phyloP scores from a whole-genome alignment of 2,797 vertebrate genomes.

The Xyrichtys novacula region DNA sequence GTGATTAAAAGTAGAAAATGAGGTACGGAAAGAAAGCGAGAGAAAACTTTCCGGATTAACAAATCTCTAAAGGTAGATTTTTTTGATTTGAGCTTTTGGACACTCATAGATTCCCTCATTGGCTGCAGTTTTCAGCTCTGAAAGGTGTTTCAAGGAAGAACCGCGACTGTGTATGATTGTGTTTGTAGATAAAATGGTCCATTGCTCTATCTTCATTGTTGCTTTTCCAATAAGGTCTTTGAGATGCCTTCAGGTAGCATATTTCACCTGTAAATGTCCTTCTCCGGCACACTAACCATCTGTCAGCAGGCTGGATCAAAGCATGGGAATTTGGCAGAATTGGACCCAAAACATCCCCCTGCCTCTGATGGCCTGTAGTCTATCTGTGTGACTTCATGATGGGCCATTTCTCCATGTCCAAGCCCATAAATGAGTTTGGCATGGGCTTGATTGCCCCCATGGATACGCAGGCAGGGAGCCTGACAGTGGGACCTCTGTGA shows the following conservation, averaged over 20 bases:
- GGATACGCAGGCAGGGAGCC: conserved; percentile 73
- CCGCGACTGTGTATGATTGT: neutral
- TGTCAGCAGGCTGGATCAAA: neutral
- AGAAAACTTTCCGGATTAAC: no score
- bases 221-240: neutral
- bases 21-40: no score
- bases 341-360: conserved; percentile 8
- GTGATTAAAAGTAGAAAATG: no score
- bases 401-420: conserved; percentile 73
- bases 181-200: no score
- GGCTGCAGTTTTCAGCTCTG: no score
- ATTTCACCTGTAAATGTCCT: neutral
- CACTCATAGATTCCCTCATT: no score
- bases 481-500: conserved; percentile 83
- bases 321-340: conserved; percentile 5
- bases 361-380: conserved; percentile 34
- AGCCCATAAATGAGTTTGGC: conserved; percentile 76
- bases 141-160: neutral
- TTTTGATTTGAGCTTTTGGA: no score
- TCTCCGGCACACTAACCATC: neutral
- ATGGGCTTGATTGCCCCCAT: conserved; percentile 74
- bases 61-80: no score
- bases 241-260: neutral
- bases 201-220: no score
- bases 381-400: conserved; percentile 69